phyloP scores from a whole-genome alignment of 2,797 vertebrate genomes.

The Karalla daura region DNA sequence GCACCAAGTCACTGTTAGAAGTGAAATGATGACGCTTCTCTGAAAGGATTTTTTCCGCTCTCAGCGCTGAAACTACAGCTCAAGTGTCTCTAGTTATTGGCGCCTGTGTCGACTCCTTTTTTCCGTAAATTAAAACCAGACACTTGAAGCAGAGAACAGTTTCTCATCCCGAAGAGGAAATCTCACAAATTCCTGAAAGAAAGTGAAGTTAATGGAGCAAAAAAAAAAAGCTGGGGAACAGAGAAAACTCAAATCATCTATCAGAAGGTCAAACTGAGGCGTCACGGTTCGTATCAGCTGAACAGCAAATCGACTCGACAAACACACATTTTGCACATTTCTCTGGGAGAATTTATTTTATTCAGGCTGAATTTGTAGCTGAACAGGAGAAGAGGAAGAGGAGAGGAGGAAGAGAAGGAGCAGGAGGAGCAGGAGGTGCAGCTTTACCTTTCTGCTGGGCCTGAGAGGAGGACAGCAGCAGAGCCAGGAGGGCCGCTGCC shows the following conservation, averaged over 20 bases:
- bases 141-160: neutral
- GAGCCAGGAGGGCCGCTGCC: slow-evolving; percentile 84
- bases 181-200: slow-evolving; percentile 13
- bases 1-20: neutral
- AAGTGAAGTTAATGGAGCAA: slow-evolving; percentile 9
- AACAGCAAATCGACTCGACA: slow-evolving; percentile 53
- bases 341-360: slow-evolving; percentile 29
- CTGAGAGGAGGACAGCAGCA: slow-evolving; percentile 84
- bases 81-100: neutral
- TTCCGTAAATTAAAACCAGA: slow-evolving; percentile 33
- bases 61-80: neutral
- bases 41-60: too few species aligned
- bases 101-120: too few species aligned
- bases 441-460: slow-evolving; percentile 91
- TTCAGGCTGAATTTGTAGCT: slow-evolving; percentile 38
- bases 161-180: slow-evolving; percentile 20
- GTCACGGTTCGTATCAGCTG: slow-evolving; percentile 12
- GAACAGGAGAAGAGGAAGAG: neutral
- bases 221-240: too few species aligned
- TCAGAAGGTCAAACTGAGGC: slow-evolving; percentile 14
- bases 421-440: slow-evolving; percentile 24
- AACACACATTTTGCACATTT: slow-evolving; percentile 52
- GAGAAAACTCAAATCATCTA: too few species aligned
- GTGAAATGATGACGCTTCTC: neutral
- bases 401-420: slow-evolving; percentile 21